Evolutionary conservation across 2,888 invertebrate genomes (phyloP).

Genomic region (Zygothrica quintamaculata): DNA sequence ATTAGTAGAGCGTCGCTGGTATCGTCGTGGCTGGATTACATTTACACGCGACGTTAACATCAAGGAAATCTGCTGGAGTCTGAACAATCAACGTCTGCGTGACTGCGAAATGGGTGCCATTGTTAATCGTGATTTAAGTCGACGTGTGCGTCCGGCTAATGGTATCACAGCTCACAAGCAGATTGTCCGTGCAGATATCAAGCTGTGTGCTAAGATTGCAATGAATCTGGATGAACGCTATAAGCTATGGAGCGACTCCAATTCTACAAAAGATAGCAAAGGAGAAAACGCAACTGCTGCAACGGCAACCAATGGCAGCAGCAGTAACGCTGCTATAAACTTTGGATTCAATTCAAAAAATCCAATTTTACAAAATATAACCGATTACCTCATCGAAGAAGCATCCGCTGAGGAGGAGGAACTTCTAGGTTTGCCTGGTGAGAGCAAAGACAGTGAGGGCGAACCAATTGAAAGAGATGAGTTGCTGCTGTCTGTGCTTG

Average conservation of each 20-base stretch:
- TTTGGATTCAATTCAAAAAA: constrained; percentile 93
- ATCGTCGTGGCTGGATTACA: constrained; percentile 99
- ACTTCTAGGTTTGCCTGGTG: constrained; percentile 87
- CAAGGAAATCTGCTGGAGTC: constrained; percentile 99
- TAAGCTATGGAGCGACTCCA: constrained; percentile 89
- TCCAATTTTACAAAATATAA: constrained; percentile 97
- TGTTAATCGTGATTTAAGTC: constrained; percentile 97
- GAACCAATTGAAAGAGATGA: constrained; percentile 90
- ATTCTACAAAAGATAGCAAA: background rate
- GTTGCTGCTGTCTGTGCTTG: constrained; percentile 89
- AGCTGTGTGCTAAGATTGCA: constrained; percentile 95
- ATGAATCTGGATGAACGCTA: constrained; percentile 95
- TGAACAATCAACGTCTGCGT: constrained; percentile 93
- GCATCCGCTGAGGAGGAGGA: constrained; percentile 99
- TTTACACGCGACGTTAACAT: constrained; percentile 98
- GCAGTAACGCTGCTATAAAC: constrained; percentile 8
- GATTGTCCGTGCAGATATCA: constrained; percentile 95
- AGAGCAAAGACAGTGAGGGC: constrained; percentile 85
- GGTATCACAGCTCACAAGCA: constrained; percentile 95
- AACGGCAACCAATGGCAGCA: constrained; percentile 45
- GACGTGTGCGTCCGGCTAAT: constrained; percentile 95
- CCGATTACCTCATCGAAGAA: constrained; percentile 98
- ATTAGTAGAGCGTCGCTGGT: constrained; percentile 97
- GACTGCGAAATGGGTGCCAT: constrained; percentile 89
- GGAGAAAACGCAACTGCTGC: constrained; percentile 13